Evolutionary conservation across 2,888 invertebrate genomes (phyloP).

Genomic region (Gymnosoma rotundatum): DNA sequence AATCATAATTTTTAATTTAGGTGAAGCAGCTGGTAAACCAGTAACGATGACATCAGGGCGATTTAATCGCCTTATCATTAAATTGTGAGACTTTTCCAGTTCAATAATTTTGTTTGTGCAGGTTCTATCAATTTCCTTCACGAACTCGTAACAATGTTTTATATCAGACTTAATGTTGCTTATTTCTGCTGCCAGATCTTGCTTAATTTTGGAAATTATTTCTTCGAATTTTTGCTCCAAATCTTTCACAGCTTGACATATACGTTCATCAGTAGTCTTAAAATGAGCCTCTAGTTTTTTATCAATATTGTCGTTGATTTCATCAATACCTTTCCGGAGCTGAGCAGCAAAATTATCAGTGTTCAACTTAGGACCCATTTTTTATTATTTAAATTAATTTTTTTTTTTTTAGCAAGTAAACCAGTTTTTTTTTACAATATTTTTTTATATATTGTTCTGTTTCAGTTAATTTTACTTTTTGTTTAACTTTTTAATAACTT

Average conservation of each 20-base stretch:
- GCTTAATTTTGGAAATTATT: not conserved
- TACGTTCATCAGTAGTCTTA: not conserved
- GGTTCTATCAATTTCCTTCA: not conserved
- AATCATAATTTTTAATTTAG: not conserved
- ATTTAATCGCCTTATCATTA: not conserved
- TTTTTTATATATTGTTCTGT: too few species aligned
- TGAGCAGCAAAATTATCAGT: not conserved
- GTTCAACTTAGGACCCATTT: not conserved
- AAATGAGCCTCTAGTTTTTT: not conserved
- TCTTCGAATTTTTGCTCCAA: not conserved
- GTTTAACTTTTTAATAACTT: too few species aligned
- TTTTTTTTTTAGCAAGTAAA: too few species aligned
- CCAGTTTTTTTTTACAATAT: too few species aligned
- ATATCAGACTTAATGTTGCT: constrained; percentile 6
- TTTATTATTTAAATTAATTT: too few species aligned
- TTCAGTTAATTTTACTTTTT: too few species aligned
- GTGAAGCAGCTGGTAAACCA: not conserved
- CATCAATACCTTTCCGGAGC: not conserved
- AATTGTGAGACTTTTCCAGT: constrained; percentile 1
- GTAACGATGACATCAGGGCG: not conserved
- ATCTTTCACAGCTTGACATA: not conserved
- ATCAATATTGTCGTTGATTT: not conserved
- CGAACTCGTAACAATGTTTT: constrained; percentile 1
- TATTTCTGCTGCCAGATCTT: not conserved
- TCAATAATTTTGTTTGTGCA: not conserved